Percentiles rank a stretch among this genome's conserved stretches.
These are phyloP conservation scores for Hydrophis major DNA, from an alignment of 2,797 vertebrate species.

Conservation along the genomic window DNA sequence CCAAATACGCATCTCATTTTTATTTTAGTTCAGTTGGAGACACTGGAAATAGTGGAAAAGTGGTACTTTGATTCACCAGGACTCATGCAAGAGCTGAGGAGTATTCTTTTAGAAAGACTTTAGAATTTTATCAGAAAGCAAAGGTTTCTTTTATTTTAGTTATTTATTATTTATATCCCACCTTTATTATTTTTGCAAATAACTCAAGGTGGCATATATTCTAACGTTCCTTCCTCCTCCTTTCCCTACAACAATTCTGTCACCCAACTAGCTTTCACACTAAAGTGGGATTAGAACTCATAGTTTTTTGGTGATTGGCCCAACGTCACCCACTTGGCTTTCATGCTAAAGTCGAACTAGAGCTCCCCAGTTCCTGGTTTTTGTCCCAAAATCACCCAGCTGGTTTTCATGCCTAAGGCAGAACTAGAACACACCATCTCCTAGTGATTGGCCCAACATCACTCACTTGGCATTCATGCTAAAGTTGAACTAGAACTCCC, in stretches of 20 bases:
- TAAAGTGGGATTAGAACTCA: not conserved
- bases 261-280: not conserved
- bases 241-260: not conserved
- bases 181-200: not conserved
- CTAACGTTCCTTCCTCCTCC: not conserved
- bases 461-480: no score
- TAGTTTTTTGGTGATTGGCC: not conserved
- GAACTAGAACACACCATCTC: no score
- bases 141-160: not conserved
- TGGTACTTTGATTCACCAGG: not conserved
- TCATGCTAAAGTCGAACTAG: no score
- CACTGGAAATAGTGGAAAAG: not conserved
- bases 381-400: no score
- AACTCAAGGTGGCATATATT: not conserved
- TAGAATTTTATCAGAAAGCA: not conserved
- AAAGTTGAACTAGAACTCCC: no score
- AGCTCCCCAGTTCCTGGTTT: no score
- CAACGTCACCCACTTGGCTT: no score
- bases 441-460: no score
- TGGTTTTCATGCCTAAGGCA: no score
- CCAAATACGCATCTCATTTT: conserved; percentile 21
- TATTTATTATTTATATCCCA: not conserved
- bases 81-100: not conserved
- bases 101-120: not conserved
- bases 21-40: conserved; percentile 9